A percentile compares a stretch with the other conserved stretches of the same genome.
These are phyloP conservation scores for Prenolepis imparis DNA, from an alignment of 2,888 invertebrate species.

Conservation along the genomic window DNA sequence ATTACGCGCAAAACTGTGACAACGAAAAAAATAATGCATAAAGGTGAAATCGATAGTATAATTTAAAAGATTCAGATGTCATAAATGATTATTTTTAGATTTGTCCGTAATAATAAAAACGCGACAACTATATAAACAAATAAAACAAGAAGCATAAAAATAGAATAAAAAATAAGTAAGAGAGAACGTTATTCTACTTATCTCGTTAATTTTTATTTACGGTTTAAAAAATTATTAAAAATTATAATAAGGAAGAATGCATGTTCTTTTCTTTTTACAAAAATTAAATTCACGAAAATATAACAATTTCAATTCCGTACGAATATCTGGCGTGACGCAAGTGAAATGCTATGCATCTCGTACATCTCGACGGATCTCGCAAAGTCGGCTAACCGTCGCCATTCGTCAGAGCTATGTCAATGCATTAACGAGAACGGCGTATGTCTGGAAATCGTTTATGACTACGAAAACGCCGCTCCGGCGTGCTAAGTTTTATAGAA, in stretches of 20 bases:
- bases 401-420: conserved; percentile 13
- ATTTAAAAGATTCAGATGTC: background rate
- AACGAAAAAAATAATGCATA: conserved; percentile 10
- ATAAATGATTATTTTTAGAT: conserved; percentile 8
- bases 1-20: conserved; percentile 4
- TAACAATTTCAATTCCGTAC: background rate
- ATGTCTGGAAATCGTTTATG: conserved; percentile 32
- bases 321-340: background rate
- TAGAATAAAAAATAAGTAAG: background rate
- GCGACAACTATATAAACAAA: background rate
- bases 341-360: conserved; percentile 3
- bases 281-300: conserved; percentile 2
- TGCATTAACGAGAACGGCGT: conserved; percentile 40
- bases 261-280: background rate
- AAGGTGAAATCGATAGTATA: background rate
- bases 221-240: background rate
- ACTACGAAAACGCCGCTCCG: conserved; percentile 20
- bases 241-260: background rate
- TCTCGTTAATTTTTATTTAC: background rate
- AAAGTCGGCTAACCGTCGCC: conserved; percentile 11
- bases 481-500: conserved; percentile 39
- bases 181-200: background rate
- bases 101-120: background rate
- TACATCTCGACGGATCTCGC: conserved; percentile 8
- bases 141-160: background rate